phyloP scores from a whole-genome alignment of 1,140 invertebrate species.

The Antheraea mylitta region DNA sequence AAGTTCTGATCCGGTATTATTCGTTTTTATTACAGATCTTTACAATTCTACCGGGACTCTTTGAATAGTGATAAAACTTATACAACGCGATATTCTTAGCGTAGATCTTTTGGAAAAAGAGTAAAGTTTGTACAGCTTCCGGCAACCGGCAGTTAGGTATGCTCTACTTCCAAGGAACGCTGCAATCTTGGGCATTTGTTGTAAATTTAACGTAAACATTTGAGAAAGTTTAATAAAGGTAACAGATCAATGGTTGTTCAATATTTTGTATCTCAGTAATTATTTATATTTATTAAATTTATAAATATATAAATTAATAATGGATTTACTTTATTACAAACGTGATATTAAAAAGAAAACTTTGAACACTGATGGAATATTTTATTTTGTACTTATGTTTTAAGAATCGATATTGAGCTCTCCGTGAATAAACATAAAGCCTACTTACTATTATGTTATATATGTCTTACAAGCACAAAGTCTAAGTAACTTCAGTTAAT shows the following conservation, averaged over 20 bases:
- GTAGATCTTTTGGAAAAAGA: constrained; percentile 33
- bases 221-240: constrained; percentile 9
- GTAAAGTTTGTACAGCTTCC: constrained; percentile 38
- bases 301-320: background rate
- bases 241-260: constrained; percentile 20
- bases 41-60: background rate
- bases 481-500: too few species aligned
- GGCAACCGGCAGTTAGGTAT: constrained; percentile 15
- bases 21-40: background rate
- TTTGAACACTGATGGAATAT: too few species aligned
- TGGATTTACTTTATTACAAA: background rate
- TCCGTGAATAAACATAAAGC: too few species aligned
- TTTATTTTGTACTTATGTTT: too few species aligned
- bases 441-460: too few species aligned
- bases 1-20: background rate
- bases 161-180: constrained; percentile 15
- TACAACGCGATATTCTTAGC: background rate
- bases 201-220: too few species aligned
- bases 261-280: too few species aligned
- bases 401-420: too few species aligned
- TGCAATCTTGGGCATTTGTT: constrained; percentile 25
- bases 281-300: background rate
- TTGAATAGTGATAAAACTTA: constrained; percentile 36
- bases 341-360: too few species aligned
- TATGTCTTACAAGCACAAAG: too few species aligned